Percentiles rank a stretch among this genome's conserved stretches.
phyloP scores from a whole-genome alignment of 1,140 invertebrate species.

The Drosophila subobscura region DNA sequence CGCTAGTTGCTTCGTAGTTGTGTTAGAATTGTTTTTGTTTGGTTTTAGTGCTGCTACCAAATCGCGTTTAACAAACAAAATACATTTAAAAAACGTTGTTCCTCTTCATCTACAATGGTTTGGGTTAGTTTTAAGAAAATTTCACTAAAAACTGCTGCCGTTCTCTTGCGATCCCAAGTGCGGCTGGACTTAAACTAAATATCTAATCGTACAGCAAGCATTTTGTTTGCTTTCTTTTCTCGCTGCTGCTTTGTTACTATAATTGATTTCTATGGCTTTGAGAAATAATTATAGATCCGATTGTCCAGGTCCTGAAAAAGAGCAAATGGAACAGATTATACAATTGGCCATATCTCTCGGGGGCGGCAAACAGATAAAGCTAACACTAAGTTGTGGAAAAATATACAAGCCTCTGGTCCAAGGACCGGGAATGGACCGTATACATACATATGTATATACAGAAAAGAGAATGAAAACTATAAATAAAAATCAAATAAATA shows the following conservation, averaged over 20 bases:
- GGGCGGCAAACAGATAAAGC: conserved; percentile 45
- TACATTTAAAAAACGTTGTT: conserved; percentile 20
- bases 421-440: conserved; percentile 27
- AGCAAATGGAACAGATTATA: conserved; percentile 47
- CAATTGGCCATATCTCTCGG: conserved; percentile 14
- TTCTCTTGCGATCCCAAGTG: conserved; percentile 64
- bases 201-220: conserved; percentile 39
- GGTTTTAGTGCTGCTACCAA: conserved; percentile 73
- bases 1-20: conserved; percentile 58
- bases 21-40: conserved; percentile 55
- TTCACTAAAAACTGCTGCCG: conserved; percentile 74
- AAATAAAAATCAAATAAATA: conserved; percentile 37
- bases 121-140: conserved; percentile 67
- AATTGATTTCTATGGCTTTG: conserved; percentile 83
- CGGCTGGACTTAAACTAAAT: conserved; percentile 66
- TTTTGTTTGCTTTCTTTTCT: conserved; percentile 33
- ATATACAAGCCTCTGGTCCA: conserved; percentile 36
- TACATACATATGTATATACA: conserved; percentile 22
- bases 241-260: conserved; percentile 65
- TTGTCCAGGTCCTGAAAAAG: conserved; percentile 83
- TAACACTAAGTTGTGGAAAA: conserved; percentile 64
- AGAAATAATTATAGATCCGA: conserved; percentile 84
- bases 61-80: conserved; percentile 71
- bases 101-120: conserved; percentile 58
- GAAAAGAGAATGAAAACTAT: conserved; percentile 20